phyloP scores from a whole-genome alignment of 2,113 vertebrate species.

The Halcyon senegalensis region DNA sequence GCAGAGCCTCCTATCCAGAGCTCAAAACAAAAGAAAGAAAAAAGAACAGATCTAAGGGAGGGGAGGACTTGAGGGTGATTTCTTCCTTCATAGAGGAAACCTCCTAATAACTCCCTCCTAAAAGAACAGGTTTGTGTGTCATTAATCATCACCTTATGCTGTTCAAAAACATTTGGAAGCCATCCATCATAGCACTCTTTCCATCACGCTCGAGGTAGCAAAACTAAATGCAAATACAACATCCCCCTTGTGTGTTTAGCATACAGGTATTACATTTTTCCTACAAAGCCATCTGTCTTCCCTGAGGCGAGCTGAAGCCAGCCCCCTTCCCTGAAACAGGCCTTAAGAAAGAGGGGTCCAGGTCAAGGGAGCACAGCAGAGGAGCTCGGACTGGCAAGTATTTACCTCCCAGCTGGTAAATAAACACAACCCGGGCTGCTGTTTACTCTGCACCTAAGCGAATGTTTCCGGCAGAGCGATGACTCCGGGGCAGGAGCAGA shows the following conservation, averaged over 20 bases:
- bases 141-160: background rate
- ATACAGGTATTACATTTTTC: background rate
- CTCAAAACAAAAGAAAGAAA: background rate
- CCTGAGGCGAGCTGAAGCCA: background rate
- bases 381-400: background rate
- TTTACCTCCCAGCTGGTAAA: background rate
- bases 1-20: background rate
- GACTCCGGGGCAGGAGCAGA: background rate
- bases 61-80: background rate
- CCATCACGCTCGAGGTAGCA: background rate
- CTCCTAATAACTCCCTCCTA: background rate
- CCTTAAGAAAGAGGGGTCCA: background rate
- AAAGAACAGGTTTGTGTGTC: background rate
- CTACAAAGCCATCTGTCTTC: slow-evolving; percentile 30
- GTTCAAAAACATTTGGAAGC: background rate
- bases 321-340: background rate
- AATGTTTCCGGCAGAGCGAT: background rate
- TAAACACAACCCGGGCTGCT: background rate
- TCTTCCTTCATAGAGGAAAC: background rate
- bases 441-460: rapidly evolving
- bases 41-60: background rate
- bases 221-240: slow-evolving; percentile 24
- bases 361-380: background rate
- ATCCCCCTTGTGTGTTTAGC: slow-evolving; percentile 27
- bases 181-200: background rate